These are phyloP conservation scores for Synchiropus splendidus DNA, from an alignment of 2,113 vertebrate species.

Conservation along the genomic window DNA sequence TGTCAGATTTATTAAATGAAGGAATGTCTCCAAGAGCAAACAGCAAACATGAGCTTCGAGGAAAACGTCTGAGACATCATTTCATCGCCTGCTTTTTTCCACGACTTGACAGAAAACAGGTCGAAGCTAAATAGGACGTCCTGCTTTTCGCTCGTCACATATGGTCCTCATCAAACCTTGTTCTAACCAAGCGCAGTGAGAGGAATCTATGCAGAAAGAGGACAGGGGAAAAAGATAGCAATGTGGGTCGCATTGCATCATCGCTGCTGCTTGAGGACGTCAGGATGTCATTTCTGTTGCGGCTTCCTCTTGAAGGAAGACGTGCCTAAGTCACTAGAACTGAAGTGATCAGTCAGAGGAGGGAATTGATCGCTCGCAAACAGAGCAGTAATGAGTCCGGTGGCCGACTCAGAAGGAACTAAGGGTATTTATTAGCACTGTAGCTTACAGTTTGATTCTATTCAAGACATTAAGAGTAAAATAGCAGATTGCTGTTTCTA, in stretches of 20 bases:
- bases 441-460: no score
- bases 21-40: no score
- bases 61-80: no score
- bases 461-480: no score
- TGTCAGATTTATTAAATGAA: no score
- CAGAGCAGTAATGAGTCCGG: no score
- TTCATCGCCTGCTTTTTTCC: not conserved
- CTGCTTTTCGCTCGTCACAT: constrained; percentile 16
- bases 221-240: constrained; percentile 11
- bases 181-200: constrained; percentile 19
- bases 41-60: no score
- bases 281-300: not conserved
- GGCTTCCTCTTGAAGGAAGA: not conserved
- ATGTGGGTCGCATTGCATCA: constrained; percentile 25
- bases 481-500: no score
- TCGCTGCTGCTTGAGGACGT: constrained; percentile 6
- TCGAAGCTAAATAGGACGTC: constrained; percentile 55
- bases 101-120: constrained; percentile 44
- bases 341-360: not conserved
- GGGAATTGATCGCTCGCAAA: not conserved
- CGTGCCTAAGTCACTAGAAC: not conserved
- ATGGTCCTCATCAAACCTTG: constrained; percentile 9
- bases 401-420: no score
- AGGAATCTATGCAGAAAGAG: constrained; percentile 27
- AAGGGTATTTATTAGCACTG: no score